Conservation (phyloP, 2,888 invertebrate genomes). For the Drosophila siamana region DNA sequence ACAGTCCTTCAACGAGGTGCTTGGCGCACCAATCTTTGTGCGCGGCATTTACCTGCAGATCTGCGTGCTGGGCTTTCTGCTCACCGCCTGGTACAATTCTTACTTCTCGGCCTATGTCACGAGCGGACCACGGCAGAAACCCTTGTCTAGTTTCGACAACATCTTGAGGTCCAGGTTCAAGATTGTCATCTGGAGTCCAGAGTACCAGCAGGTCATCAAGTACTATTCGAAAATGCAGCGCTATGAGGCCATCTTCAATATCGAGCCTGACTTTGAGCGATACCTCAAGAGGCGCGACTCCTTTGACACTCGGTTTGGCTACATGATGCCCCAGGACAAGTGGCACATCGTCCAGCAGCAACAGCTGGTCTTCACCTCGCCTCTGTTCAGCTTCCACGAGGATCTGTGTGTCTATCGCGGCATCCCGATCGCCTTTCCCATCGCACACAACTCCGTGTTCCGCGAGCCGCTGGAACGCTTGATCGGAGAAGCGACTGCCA, state of each 20-base stretch:
- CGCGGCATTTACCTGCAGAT: slow-evolving; percentile 57
- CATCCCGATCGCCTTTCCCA: slow-evolving; percentile 17
- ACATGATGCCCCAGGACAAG: slow-evolving; percentile 49
- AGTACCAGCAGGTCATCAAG: slow-evolving; percentile 15
- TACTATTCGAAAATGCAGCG: not conserved
- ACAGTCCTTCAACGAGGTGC: slow-evolving; percentile 17
- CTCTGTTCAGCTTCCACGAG: slow-evolving; percentile 35
- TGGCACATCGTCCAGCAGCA: slow-evolving; percentile 44
- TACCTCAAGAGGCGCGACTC: slow-evolving; percentile 14
- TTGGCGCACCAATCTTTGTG: slow-evolving; percentile 2
- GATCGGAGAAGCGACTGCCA: slow-evolving; percentile 41
- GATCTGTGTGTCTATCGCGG: slow-evolving; percentile 12
- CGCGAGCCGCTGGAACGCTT: slow-evolving; percentile 41
- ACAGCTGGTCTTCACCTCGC: slow-evolving; percentile 47
- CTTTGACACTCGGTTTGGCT: slow-evolving; percentile 18
- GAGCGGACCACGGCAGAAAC: slow-evolving; percentile 14
- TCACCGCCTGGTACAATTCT: slow-evolving; percentile 75
- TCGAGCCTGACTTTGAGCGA: slow-evolving; percentile 6
- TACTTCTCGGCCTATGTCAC: slow-evolving; percentile 69
- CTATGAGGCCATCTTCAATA: slow-evolving; percentile 5
- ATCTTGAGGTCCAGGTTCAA: slow-evolving; percentile 8
- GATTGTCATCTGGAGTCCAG: slow-evolving; percentile 14
- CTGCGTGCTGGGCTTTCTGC: slow-evolving; percentile 71
- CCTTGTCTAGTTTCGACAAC: slow-evolving; percentile 26
- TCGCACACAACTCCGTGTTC: slow-evolving; percentile 29